Conservation (phyloP, 2,113 vertebrate species). For the Oophaga pumilio region DNA sequence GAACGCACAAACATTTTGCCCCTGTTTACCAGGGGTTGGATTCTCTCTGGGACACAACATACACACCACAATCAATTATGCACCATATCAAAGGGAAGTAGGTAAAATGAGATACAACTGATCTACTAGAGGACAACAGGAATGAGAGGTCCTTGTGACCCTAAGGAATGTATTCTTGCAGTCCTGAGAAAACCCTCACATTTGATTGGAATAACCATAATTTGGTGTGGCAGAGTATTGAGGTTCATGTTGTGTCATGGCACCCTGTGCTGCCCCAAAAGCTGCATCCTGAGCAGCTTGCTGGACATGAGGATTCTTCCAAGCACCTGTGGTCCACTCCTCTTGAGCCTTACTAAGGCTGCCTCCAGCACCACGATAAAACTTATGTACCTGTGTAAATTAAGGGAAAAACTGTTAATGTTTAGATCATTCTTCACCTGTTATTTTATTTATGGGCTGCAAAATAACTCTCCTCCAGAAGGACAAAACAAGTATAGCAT, state of each 20-base stretch:
- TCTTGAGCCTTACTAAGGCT: constrained; percentile 97
- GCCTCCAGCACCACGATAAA: constrained; percentile 93
- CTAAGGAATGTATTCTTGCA: constrained; percentile 48
- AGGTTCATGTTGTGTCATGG: constrained; percentile 81
- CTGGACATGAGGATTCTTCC: constrained; percentile 97
- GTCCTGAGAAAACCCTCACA: constrained; percentile 73
- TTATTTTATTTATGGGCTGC: no score
- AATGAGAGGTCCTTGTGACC: constrained; percentile 50
- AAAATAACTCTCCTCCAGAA: no score
- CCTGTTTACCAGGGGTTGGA: background rate
- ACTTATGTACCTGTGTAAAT: constrained; percentile 87
- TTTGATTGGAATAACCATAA: constrained; percentile 94
- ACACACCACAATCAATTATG: constrained; percentile 50
- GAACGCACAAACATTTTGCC: constrained; percentile 14
- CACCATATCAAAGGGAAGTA: constrained; percentile 53
- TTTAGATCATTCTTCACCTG: background rate
- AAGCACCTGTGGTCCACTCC: constrained; percentile 94
- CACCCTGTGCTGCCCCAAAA: constrained; percentile 89
- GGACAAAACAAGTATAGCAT: no score
- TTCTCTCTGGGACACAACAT: constrained; percentile 45
- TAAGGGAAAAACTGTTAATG: background rate
- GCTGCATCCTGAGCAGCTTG: constrained; percentile 92
- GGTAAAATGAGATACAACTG: constrained; percentile 34
- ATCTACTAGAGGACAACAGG: constrained; percentile 30
- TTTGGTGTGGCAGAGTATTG: constrained; percentile 93